Conservation (phyloP, 30 jellyfish, hydroid and myxozoan species). For the Morbakka virulenta region DNA sequence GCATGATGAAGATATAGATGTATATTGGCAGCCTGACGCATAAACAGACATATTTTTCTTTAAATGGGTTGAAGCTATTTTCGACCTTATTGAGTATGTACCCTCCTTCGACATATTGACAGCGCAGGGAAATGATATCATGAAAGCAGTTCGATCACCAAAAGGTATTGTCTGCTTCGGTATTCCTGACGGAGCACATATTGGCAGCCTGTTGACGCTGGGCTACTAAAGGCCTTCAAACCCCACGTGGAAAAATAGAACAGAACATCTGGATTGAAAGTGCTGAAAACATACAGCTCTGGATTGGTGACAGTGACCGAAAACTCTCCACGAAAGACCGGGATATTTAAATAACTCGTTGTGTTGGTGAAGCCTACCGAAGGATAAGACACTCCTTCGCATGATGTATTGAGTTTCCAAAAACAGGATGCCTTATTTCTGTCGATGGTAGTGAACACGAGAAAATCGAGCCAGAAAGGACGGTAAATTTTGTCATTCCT, state of each 20-base stretch:
- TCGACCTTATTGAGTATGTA: constrained; percentile 15
- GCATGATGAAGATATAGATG: constrained; percentile 18
- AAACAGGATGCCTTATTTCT: no score
- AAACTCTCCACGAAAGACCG: constrained; percentile 41
- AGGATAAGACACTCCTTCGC: no score
- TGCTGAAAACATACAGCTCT: constrained; percentile 37
- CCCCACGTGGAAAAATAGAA: neutral
- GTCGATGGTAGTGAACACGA: no score
- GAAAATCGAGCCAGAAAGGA: no score
- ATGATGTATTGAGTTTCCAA: no score
- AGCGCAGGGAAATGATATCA: constrained; percentile 5
- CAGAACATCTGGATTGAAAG: constrained; percentile 31
- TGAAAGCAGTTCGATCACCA: neutral
- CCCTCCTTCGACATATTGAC: constrained; percentile 17
- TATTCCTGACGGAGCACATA: constrained; percentile 1
- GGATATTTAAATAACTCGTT: no score
- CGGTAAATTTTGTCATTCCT: no score
- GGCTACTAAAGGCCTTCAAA: neutral
- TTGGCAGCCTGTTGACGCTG: constrained; percentile 47
- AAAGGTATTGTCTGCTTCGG: constrained; percentile 44
- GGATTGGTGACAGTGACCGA: constrained; percentile 18
- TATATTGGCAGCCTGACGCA: constrained; percentile 21
- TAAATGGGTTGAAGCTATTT: no score
- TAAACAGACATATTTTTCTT: constrained; percentile 24
- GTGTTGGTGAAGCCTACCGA: no score